Evolutionary conservation across 1,140 invertebrate genomes (phyloP).

Genomic region (Hyles vespertilio): DNA sequence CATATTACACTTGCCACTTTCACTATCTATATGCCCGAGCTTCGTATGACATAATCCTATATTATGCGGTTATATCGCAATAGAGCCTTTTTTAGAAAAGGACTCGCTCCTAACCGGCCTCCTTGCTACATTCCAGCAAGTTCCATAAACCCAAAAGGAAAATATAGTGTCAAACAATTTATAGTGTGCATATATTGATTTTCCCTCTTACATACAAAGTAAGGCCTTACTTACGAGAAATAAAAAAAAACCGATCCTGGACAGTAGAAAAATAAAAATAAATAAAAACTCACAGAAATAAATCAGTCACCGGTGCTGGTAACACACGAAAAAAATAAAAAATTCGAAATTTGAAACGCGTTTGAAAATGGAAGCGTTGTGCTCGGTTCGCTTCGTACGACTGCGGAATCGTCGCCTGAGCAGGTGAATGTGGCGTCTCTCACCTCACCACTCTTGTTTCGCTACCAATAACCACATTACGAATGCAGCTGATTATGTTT

Average conservation of each 20-base stretch:
- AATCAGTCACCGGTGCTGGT: constrained; percentile 35
- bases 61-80: not conserved
- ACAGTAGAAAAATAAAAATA: constrained; percentile 16
- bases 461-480: constrained; percentile 33
- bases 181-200: not conserved
- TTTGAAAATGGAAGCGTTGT: constrained; percentile 39
- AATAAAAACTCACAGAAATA: constrained; percentile 40
- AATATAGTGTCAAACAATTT: not conserved
- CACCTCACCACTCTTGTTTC: constrained; percentile 56
- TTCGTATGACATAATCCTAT: constrained; percentile 37
- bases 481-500: constrained; percentile 29
- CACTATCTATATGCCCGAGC: constrained; percentile 26
- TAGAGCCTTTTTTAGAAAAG: constrained; percentile 4
- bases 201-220: not conserved
- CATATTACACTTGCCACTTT: constrained; percentile 30
- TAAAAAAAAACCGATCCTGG: constrained; percentile 5
- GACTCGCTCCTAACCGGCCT: not conserved
- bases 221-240: not conserved
- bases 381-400: constrained; percentile 45
- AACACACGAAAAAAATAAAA: constrained; percentile 42
- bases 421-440: constrained; percentile 63
- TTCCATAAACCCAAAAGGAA: not conserved
- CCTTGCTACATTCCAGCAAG: constrained; percentile 4
- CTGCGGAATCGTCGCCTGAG: constrained; percentile 51
- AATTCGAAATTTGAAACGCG: constrained; percentile 26